phyloP scores from a whole-genome alignment of 2,113 vertebrate species.

The Etheostoma spectabile region DNA sequence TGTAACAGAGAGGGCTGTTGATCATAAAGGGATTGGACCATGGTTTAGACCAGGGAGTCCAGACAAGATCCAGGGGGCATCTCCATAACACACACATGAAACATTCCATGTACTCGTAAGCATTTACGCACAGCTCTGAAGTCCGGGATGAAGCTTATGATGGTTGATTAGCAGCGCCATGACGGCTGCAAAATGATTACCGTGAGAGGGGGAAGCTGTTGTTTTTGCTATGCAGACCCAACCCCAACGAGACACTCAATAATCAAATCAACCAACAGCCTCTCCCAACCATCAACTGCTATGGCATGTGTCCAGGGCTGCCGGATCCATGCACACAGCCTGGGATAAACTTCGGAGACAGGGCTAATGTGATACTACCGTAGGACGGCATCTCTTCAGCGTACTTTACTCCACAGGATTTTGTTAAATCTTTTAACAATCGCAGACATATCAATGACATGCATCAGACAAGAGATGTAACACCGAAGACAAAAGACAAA shows the following conservation, averaged over 20 bases:
- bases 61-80: slow-evolving; percentile 71
- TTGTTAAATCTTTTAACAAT: slow-evolving; percentile 51
- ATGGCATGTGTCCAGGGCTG: slow-evolving; percentile 73
- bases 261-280: slow-evolving; percentile 79
- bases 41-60: slow-evolving; percentile 41
- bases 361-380: slow-evolving; percentile 43
- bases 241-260: slow-evolving; percentile 70
- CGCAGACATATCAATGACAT: slow-evolving; percentile 39
- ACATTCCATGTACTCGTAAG: slow-evolving; percentile 49
- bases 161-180: slow-evolving; percentile 85
- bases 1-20: slow-evolving; percentile 71
- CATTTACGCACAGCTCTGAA: slow-evolving; percentile 58
- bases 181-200: slow-evolving; percentile 78
- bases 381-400: slow-evolving; percentile 24
- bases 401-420: slow-evolving; percentile 28
- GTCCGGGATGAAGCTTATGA: slow-evolving; percentile 77
- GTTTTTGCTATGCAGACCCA: slow-evolving; percentile 45
- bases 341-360: slow-evolving; percentile 41
- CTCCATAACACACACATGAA: slow-evolving; percentile 62
- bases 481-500: slow-evolving; percentile 39
- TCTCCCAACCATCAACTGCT: slow-evolving; percentile 85
- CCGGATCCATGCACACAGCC: slow-evolving; percentile 38
- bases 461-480: slow-evolving; percentile 25
- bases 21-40: slow-evolving; percentile 65
- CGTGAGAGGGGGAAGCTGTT: slow-evolving; percentile 30